A percentile compares a stretch with the other conserved stretches of the same genome.
Evolutionary conservation across 1,140 invertebrate genomes (phyloP).

Genomic region (Olivierus martensii): DNA sequence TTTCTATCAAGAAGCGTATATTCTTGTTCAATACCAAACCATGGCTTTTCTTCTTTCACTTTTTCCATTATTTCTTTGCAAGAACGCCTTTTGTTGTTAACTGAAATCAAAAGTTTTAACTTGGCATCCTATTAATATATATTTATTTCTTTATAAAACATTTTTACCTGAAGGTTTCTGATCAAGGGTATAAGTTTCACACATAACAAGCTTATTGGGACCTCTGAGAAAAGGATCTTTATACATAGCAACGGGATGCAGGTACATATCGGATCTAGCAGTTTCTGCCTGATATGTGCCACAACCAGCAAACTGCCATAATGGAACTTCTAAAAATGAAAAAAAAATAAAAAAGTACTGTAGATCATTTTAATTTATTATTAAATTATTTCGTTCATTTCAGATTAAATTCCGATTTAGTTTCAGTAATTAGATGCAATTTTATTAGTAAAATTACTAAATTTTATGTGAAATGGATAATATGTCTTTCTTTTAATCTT

Average conservation of each 20-base stretch:
- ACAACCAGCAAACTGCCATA: slow-evolving; percentile 92
- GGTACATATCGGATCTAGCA: slow-evolving; percentile 63
- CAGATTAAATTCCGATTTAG: too few species aligned
- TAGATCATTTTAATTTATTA: too few species aligned
- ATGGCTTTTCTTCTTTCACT: slow-evolving; percentile 48
- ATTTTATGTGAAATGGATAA: too few species aligned
- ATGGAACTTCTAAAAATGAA: slow-evolving; percentile 61
- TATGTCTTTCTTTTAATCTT: too few species aligned
- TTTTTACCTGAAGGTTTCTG: slow-evolving; percentile 47
- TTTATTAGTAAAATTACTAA: too few species aligned
- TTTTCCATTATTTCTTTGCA: slow-evolving; percentile 31
- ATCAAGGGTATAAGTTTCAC: slow-evolving; percentile 56
- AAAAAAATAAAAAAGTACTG: too few species aligned
- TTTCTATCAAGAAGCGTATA: slow-evolving; percentile 67
- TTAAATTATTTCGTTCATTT: too few species aligned
- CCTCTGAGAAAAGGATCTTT: slow-evolving; percentile 75
- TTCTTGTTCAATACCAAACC: slow-evolving; percentile 93
- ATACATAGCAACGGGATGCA: slow-evolving; percentile 75
- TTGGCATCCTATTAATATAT: slow-evolving; percentile 3
- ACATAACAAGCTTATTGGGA: slow-evolving; percentile 78
- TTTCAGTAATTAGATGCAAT: too few species aligned
- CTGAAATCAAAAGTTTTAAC: too few species aligned
- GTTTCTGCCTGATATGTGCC: slow-evolving; percentile 50
- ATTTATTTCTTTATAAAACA: slow-evolving; percentile 1
- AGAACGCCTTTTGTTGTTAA: slow-evolving; percentile 20